A percentile compares a stretch with the other conserved stretches of the same genome.
Evolutionary conservation across 2,113 vertebrate species (phyloP).

Genomic region (Limanda limanda): DNA sequence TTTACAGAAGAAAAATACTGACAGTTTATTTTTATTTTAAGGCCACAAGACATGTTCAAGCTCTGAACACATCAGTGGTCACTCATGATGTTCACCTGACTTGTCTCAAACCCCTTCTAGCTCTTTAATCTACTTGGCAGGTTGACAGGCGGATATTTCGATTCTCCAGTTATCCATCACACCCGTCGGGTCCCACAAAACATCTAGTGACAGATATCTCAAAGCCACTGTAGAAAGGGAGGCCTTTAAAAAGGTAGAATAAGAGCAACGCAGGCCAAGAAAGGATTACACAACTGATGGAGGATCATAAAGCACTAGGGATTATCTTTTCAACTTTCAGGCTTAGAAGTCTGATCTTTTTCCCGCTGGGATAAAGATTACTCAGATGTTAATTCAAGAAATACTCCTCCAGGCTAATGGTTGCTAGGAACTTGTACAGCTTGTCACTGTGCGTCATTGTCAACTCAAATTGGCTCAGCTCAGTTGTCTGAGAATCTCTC

Average conservation of each 20-base stretch:
- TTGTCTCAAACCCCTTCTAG: constrained; percentile 3
- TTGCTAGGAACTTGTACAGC: constrained; percentile 20
- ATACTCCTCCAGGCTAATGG: constrained; percentile 22
- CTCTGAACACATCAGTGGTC: not conserved
- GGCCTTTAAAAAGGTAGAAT: constrained; percentile 21
- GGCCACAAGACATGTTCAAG: not conserved
- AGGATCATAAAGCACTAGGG: constrained; percentile 32
- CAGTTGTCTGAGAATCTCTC: constrained; percentile 13
- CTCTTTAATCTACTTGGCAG: constrained; percentile 4
- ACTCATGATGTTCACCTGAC: not conserved
- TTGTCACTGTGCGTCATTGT: constrained; percentile 32
- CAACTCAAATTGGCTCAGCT: constrained; percentile 9
- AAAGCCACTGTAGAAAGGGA: not conserved
- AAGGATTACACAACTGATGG: constrained; percentile 34
- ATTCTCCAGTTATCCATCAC: not conserved
- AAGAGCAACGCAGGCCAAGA: constrained; percentile 28
- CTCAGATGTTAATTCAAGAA: constrained; percentile 33
- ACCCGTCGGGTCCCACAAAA: constrained; percentile 3
- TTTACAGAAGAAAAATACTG: no score
- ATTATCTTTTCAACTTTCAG: constrained; percentile 54
- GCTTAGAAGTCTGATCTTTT: constrained; percentile 37
- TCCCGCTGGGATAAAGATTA: constrained; percentile 38
- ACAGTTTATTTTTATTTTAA: not conserved
- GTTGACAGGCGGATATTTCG: constrained; percentile 1
- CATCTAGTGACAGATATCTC: constrained; percentile 23